Evolutionary conservation across 2,797 vertebrate genomes (phyloP).

Genomic region (Oreortyx pictus): DNA sequence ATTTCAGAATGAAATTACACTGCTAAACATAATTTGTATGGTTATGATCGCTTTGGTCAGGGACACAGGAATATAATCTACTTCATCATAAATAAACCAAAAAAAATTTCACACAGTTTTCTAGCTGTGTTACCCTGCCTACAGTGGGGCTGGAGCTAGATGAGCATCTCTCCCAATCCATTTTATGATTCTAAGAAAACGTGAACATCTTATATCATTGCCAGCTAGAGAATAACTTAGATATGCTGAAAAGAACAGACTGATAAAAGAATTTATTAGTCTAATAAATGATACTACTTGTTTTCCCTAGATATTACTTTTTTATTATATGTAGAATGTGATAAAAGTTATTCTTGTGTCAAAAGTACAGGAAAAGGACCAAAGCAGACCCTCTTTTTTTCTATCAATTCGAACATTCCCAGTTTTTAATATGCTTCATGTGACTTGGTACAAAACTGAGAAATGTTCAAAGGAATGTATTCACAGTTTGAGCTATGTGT

Average conservation of each 20-base stretch:
- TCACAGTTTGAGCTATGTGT: neutral
- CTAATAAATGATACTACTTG: neutral
- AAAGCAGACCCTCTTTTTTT: neutral
- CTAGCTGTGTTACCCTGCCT: neutral
- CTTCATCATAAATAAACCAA: neutral
- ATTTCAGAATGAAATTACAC: neutral
- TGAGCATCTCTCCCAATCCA: neutral
- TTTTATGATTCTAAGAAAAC: neutral
- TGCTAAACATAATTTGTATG: neutral
- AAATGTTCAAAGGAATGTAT: conserved; percentile 27
- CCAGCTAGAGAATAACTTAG: neutral
- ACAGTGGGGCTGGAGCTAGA: neutral
- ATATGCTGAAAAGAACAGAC: neutral
- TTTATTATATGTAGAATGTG: neutral
- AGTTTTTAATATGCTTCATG: neutral
- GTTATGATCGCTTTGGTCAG: neutral
- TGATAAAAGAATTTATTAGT: neutral
- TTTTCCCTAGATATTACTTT: neutral
- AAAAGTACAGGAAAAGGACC: neutral
- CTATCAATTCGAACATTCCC: neutral
- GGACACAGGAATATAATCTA: neutral
- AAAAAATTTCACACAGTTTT: neutral
- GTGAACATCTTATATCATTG: neutral
- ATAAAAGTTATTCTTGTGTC: neutral
- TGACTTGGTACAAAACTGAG: conserved; percentile 29